Evolutionary conservation across 2,888 invertebrate genomes (phyloP).

Genomic region (Trissolcus brochymenae): DNA sequence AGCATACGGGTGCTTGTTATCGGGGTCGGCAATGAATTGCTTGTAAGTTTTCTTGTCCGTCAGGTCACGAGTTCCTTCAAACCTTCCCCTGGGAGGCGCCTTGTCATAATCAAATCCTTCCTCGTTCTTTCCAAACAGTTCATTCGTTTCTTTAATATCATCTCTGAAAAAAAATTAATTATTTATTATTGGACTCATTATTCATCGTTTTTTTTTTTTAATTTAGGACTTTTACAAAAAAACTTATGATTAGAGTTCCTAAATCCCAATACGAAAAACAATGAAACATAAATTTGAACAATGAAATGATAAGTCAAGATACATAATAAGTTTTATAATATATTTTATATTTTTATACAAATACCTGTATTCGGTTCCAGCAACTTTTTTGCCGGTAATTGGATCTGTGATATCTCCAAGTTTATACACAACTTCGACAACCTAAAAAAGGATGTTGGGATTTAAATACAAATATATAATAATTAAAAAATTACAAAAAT

Average conservation of each 20-base stretch:
- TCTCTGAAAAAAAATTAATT: slow-evolving; percentile 77
- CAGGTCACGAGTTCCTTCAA: slow-evolving; percentile 89
- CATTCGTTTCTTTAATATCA: slow-evolving; percentile 82
- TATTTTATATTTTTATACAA: background rate
- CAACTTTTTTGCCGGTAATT: slow-evolving; percentile 87
- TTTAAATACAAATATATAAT: background rate
- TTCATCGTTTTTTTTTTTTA: no score
- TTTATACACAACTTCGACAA: slow-evolving; percentile 87
- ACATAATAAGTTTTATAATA: background rate
- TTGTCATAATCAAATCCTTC: slow-evolving; percentile 85
- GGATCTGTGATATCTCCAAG: slow-evolving; percentile 92
- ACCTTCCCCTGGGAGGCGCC: slow-evolving; percentile 88
- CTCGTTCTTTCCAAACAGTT: slow-evolving; percentile 81
- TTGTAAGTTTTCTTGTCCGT: slow-evolving; percentile 80
- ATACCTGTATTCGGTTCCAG: slow-evolving; percentile 82
- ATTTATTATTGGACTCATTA: no score
- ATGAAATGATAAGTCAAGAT: no score
- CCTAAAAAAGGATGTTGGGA: slow-evolving; percentile 57
- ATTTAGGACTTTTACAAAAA: no score
- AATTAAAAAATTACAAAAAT: background rate
- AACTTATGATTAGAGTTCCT: no score
- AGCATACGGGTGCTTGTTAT: slow-evolving; percentile 84
- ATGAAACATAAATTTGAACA: no score
- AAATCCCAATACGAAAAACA: no score
- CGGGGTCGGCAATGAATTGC: slow-evolving; percentile 77